Percentiles rank a stretch among this genome's conserved stretches.
Evolutionary conservation across 2,888 invertebrate genomes (phyloP).

Genomic region (Lasioglossum oenotherae): DNA sequence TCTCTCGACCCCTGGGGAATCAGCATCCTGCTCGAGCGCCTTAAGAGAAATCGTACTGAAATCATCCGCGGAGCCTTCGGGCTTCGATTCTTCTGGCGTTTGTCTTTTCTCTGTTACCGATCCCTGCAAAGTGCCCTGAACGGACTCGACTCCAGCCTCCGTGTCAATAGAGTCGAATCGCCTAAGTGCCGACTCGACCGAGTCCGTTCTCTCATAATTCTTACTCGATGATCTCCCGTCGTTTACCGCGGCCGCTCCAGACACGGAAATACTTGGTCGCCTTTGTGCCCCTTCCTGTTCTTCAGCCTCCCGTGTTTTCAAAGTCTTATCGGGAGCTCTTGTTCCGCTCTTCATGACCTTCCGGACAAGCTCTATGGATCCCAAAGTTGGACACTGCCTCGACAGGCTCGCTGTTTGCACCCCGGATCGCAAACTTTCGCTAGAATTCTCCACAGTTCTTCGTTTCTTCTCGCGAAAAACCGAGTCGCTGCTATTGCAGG

Average conservation of each 20-base stretch:
- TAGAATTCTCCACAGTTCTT: not conserved
- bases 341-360: constrained; percentile 27
- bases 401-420: constrained; percentile 7
- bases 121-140: constrained; percentile 13
- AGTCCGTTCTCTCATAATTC: constrained; percentile 71
- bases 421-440: not conserved
- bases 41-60: constrained; percentile 30
- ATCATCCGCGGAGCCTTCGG: not conserved
- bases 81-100: constrained; percentile 2
- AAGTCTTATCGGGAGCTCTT: not conserved
- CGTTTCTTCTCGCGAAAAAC: constrained; percentile 13
- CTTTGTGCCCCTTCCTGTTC: not conserved
- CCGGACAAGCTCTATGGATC: constrained; percentile 58
- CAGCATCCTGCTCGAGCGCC: constrained; percentile 21
- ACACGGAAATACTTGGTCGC: not conserved
- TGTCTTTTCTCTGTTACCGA: constrained; percentile 23
- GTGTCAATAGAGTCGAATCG: constrained; percentile 75
- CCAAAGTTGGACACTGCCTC: constrained; percentile 25
- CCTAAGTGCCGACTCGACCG: constrained; percentile 76
- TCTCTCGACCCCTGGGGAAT: not conserved
- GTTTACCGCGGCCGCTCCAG: not conserved
- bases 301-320: not conserved
- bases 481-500: constrained; percentile 5
- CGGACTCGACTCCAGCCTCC: constrained; percentile 38
- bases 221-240: constrained; percentile 36